These are phyloP conservation scores for Netelia melanura DNA, from an alignment of 2,888 invertebrate genomes.

Conservation along the genomic window DNA sequence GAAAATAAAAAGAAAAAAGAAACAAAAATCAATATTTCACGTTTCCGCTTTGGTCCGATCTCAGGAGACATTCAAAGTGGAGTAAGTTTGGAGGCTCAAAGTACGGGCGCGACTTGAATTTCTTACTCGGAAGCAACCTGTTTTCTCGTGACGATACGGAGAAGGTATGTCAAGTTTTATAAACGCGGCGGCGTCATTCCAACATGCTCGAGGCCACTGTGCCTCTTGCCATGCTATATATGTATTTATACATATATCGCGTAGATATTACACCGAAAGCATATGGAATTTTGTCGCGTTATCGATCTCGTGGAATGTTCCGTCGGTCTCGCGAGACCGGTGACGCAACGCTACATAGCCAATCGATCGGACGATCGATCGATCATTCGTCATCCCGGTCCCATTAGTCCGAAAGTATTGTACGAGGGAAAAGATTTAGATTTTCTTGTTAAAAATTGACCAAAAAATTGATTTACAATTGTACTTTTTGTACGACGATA, in stretches of 20 bases:
- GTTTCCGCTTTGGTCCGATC: too few species aligned
- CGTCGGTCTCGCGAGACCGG: conserved; percentile 2
- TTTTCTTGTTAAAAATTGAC: too few species aligned
- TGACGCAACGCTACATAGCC: conserved; percentile 26
- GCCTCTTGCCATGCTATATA: not conserved
- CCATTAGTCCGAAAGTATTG: too few species aligned
- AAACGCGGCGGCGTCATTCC: conserved; percentile 19
- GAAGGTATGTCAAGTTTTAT: conserved; percentile 19
- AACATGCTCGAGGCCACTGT: conserved; percentile 15
- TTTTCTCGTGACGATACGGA: not conserved
- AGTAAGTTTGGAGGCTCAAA: conserved; percentile 1
- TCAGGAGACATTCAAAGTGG: not conserved
- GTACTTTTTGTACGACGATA: too few species aligned
- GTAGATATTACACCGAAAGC: conserved; percentile 23
- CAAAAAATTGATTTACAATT: not conserved
- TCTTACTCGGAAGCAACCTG: not conserved
- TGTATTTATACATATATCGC: not conserved
- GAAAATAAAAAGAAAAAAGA: conserved; percentile 36
- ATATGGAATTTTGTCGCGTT: conserved; percentile 48
- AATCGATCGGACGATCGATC: conserved; percentile 26
- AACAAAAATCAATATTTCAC: too few species aligned
- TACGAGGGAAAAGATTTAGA: too few species aligned
- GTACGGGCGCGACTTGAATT: not conserved
- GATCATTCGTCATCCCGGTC: conserved; percentile 14
- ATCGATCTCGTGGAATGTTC: conserved; percentile 53